Base-by-base conservation (phyloP, 2,113 vertebrate species). In the Diadophis punctatus region DNA sequence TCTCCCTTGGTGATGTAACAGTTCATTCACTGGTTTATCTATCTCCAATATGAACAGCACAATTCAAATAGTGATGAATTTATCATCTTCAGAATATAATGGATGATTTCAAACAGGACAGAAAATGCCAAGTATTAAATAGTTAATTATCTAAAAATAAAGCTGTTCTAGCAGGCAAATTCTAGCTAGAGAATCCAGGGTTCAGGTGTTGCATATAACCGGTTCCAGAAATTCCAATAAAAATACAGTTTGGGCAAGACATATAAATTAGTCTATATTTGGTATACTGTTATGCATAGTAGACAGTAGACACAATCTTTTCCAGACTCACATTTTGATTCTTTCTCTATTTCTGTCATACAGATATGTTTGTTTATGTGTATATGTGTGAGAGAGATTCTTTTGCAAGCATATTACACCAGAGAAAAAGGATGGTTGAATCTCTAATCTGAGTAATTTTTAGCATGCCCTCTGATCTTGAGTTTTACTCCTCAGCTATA, bases 11-110 rank as follows among this genome's bases (percentile, higher is more conserved):
- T 52, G 86, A 0, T 0, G 0, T 12, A 0, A 80, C 56, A 58
- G 8, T 90, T 9, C 16, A 7, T 2, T 0, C 14, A 27, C 9
- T 0, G 0, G 0, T 0, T 74, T 86, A 87, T 52, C 51, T 46
- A 1, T 30, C 18, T 25, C 23, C 87, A 87, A 52, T 30, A 85
- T 34, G 25, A 91, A 1, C 8, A 0, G 10, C 23, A 49, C 84
- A 58, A 2, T 91, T 9, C 14, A 4, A 0, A 0, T 8, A 22
- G 4, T 0, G 0, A 0, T 0, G 43, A 63, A 55, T 46, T 68
- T 46, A 2, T 34, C 10, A 20, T 43, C 87, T 90, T 20, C 1
- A 0, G 55, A 86, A 91, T 51, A 55, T 48, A 3, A 0, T 34
- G 5, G 88, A 25, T 3, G 30, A 4, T 18, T 1, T 22, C 10